These are phyloP conservation scores for Leptinotarsa juncta DNA, from an alignment of 2,888 invertebrate species.

Conservation along the genomic window DNA sequence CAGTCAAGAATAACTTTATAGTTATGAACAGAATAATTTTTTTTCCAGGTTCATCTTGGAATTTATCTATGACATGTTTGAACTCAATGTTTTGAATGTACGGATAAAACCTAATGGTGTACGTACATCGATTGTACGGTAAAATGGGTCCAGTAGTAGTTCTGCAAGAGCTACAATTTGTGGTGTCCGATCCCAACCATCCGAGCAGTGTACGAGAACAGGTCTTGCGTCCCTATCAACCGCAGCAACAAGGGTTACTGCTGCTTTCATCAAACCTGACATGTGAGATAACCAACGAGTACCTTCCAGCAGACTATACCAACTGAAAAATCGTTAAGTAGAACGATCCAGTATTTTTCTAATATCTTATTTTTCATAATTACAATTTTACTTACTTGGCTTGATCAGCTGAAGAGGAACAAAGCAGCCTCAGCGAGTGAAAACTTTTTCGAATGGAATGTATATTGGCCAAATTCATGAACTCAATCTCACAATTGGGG, in stretches of 20 bases:
- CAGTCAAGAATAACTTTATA: too few relatives aligned
- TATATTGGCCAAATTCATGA: conserved; percentile 97
- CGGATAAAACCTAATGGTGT: neutral
- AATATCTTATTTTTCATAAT: neutral
- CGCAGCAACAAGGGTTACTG: conserved; percentile 82
- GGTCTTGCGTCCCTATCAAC: conserved; percentile 86
- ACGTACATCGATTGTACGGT: conserved; percentile 88
- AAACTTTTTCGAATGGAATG: conserved; percentile 95
- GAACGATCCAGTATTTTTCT: neutral
- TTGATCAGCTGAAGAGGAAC: conserved; percentile 83
- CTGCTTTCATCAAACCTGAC: conserved; percentile 84
- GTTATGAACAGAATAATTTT: too few relatives aligned
- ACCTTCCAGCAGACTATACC: conserved; percentile 88
- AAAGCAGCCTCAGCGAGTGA: conserved; percentile 83
- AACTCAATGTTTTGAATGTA: too few relatives aligned
- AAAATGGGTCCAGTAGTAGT: conserved; percentile 92
- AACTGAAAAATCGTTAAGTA: conserved; percentile 70
- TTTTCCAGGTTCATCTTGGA: too few relatives aligned
- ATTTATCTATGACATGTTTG: too few relatives aligned
- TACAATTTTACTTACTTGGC: conserved; percentile 72
- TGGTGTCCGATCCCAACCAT: conserved; percentile 99
- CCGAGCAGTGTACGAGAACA: conserved; percentile 97
- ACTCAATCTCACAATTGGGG: conserved; percentile 93
- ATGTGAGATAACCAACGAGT: conserved; percentile 94
- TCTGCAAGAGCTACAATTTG: conserved; percentile 95